phyloP scores from a whole-genome alignment of 2,113 vertebrate species.

The Oxyruncus cristatus region DNA sequence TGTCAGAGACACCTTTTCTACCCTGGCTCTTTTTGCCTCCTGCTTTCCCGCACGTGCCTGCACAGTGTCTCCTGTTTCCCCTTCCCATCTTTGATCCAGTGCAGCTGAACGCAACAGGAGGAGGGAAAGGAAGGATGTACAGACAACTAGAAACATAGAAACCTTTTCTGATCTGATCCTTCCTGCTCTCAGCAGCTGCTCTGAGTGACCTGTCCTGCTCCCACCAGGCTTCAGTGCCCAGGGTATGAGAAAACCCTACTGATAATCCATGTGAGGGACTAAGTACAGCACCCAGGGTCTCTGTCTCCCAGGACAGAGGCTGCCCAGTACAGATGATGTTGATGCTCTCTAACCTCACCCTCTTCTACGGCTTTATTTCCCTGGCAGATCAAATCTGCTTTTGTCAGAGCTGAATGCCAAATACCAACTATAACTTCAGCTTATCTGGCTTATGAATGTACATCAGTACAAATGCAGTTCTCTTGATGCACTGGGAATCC shows the following conservation, averaged over 20 bases:
- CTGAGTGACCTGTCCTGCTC: background rate
- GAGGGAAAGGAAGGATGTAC: background rate
- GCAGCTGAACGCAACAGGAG: background rate
- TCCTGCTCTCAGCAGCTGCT: background rate
- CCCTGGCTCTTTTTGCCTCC: background rate
- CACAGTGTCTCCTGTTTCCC: background rate
- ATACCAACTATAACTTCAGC: background rate
- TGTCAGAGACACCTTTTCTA: background rate
- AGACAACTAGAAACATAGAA: background rate
- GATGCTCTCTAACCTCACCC: background rate
- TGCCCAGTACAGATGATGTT: background rate
- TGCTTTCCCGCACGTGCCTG: background rate
- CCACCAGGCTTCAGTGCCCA: background rate
- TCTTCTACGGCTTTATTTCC: background rate
- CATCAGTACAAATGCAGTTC: background rate
- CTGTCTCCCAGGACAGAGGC: background rate
- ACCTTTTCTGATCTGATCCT: background rate
- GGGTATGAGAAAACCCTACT: background rate
- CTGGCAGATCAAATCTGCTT: background rate
- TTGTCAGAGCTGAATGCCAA: background rate
- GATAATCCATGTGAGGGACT: accelerated
- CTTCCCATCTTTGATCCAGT: background rate
- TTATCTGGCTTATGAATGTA: background rate
- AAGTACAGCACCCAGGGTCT: background rate
- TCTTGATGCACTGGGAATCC: background rate